Conservation (phyloP, 2,888 invertebrate species). For the Julus scandinavius region DNA sequence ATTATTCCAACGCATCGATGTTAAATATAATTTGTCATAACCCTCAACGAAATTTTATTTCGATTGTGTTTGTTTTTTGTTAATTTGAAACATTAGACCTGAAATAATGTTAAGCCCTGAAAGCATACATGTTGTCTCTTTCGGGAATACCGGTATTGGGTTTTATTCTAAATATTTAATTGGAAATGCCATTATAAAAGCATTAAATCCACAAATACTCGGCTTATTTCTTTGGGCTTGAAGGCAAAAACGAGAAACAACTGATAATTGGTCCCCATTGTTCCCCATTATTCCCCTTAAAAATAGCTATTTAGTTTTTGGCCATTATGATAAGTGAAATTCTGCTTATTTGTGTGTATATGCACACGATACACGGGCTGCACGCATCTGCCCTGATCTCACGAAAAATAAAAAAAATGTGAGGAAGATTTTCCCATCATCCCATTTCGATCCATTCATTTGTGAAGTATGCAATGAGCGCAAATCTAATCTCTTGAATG, state of each 20-base stretch:
- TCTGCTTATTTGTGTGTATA: neutral
- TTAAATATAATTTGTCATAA: no score
- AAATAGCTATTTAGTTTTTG: neutral
- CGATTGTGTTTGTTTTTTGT: no score
- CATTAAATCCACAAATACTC: neutral
- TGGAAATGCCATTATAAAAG: conserved; percentile 31
- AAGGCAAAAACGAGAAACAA: neutral
- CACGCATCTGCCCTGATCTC: conserved; percentile 42
- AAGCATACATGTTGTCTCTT: neutral
- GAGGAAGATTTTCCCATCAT: neutral
- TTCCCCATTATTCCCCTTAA: conserved; percentile 30
- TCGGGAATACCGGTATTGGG: neutral
- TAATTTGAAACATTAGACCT: no score
- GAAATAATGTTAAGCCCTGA: neutral
- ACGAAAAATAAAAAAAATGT: neutral
- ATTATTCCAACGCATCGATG: no score
- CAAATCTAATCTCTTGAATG: conserved; percentile 33
- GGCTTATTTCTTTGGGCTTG: neutral
- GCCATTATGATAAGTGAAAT: conserved; percentile 30
- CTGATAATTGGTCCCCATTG: conserved; percentile 38
- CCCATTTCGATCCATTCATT: conserved; percentile 35
- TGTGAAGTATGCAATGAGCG: conserved; percentile 30
- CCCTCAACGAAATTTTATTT: no score
- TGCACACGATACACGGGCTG: neutral
- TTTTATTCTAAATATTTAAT: neutral